Evolutionary conservation across 35 echinoderm and acorn worm genomes (phyloP).

Genomic region (Strongylocentrotus purpuratus): DNA sequence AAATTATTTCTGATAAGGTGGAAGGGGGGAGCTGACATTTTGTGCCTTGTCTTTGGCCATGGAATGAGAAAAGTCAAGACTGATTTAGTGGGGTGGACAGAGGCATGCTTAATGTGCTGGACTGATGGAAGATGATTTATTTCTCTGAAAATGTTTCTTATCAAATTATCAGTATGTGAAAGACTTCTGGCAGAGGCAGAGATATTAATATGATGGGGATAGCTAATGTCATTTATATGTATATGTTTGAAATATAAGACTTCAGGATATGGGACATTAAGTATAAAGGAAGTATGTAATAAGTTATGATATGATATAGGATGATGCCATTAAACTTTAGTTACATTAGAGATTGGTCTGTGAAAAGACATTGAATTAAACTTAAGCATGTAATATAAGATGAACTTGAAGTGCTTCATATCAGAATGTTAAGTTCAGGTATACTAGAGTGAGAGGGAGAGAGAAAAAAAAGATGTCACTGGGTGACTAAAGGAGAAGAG

Average conservation of each 20-base stretch:
- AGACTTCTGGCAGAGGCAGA: background rate
- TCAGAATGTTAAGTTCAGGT: too few species aligned
- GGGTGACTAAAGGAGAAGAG: background rate
- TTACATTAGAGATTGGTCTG: background rate
- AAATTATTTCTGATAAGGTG: slow-evolving; percentile 36
- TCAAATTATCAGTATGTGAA: background rate
- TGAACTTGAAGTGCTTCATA: too few species aligned
- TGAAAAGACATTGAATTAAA: background rate
- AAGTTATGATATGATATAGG: background rate
- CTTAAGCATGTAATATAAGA: too few species aligned
- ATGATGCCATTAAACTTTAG: background rate
- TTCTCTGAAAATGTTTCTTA: background rate
- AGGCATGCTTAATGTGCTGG: background rate
- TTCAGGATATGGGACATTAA: background rate
- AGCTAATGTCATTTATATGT: background rate
- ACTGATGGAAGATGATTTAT: background rate
- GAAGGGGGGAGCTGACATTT: background rate
- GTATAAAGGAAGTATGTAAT: background rate
- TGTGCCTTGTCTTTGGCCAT: background rate
- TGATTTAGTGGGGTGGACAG: background rate
- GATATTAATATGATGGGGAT: background rate
- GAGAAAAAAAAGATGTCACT: background rate
- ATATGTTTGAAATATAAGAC: background rate
- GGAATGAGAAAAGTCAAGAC: background rate
- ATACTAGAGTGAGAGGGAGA: background rate